Evolutionary conservation across 2,113 vertebrate genomes (phyloP).

Genomic region (Narcine bancroftii): DNA sequence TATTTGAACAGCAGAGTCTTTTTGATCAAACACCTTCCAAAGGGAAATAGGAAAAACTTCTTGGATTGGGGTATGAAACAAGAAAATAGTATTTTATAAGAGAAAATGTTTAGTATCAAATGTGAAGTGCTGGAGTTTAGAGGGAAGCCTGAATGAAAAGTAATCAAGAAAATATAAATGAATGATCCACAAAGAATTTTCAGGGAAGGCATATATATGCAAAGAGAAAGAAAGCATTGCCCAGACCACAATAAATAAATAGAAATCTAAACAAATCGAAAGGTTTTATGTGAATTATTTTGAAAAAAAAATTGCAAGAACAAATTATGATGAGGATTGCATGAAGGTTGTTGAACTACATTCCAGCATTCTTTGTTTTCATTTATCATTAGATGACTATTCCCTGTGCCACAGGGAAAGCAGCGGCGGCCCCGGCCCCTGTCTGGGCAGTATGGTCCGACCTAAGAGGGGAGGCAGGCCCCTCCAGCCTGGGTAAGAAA

Average conservation of each 20-base stretch:
- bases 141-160: neutral
- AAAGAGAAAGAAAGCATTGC: neutral
- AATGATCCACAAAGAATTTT: neutral
- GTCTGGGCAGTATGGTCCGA: too few relatives aligned
- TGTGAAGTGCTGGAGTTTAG: neutral
- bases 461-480: too few relatives aligned
- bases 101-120: neutral
- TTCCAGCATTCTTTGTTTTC: too few relatives aligned
- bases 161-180: neutral
- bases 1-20: neutral
- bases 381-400: neutral
- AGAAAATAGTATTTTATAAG: neutral
- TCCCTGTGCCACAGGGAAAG: too few relatives aligned
- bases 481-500: too few relatives aligned
- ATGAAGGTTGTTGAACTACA: too few relatives aligned
- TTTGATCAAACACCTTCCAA: neutral
- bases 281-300: neutral
- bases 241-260: neutral
- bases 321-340: neutral
- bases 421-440: too few relatives aligned
- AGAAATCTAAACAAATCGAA: neutral
- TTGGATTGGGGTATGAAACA: neutral
- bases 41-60: neutral
- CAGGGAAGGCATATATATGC: neutral
- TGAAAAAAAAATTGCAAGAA: neutral